A percentile compares a stretch with the other conserved stretches of the same genome.
Evolutionary conservation across 2,888 invertebrate species (phyloP).

Genomic region (Troilus luridus): DNA sequence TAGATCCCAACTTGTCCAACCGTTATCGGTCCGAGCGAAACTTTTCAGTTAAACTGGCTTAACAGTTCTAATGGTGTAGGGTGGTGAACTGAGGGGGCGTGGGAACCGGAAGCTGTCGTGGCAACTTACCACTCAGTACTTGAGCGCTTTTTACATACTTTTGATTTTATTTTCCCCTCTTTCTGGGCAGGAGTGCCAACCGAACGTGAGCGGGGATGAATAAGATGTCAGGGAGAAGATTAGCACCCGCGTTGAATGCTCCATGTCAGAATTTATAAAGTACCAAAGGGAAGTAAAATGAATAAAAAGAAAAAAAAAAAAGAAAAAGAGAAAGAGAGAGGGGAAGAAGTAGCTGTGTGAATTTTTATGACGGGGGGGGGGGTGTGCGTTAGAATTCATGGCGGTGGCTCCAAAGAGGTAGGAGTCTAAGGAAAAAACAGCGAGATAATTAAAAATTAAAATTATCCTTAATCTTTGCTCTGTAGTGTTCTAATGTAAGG

Average conservation of each 20-base stretch:
- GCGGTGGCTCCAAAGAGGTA: not conserved
- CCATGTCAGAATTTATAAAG: conserved; percentile 37
- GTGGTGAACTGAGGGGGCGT: not conserved
- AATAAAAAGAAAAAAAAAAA: conserved; percentile 44
- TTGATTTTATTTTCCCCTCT: not conserved
- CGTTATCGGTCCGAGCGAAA: not conserved
- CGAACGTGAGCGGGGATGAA: not conserved
- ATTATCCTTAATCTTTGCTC: conserved; percentile 48
- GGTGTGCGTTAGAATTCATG: conserved; percentile 51
- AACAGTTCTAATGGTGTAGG: not conserved
- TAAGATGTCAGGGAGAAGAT: not conserved
- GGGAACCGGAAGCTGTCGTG: not conserved
- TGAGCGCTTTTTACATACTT: conserved; percentile 7
- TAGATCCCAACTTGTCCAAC: not conserved
- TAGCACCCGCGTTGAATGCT: not conserved
- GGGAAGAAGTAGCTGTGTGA: not conserved
- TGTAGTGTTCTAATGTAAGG: conserved; percentile 26
- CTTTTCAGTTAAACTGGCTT: conserved; percentile 30
- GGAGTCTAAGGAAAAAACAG: not conserved
- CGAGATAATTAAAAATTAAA: conserved; percentile 51
- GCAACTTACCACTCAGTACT: conserved; percentile 28
- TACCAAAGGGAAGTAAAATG: conserved; percentile 42
- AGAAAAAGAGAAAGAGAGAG: not conserved
- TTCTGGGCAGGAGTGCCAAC: not conserved
- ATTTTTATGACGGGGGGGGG: conserved; percentile 48